phyloP scores from a whole-genome alignment of 2,888 invertebrate genomes.

The Chrysomela aeneicollis region DNA sequence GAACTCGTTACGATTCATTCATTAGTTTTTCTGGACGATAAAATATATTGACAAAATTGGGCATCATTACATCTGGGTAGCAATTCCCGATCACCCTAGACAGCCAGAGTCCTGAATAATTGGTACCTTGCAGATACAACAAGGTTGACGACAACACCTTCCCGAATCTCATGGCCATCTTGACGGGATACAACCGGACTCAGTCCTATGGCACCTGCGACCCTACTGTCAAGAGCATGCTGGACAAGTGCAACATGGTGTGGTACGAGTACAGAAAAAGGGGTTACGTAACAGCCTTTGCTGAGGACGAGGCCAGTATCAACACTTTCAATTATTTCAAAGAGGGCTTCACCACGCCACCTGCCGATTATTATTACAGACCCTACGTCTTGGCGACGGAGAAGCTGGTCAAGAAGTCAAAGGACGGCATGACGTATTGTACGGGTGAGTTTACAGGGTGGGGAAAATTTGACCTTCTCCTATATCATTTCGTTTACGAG shows the following conservation, averaged over 20 bases:
- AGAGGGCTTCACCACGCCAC: constrained; percentile 74
- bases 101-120: too few relatives aligned
- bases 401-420: constrained; percentile 62
- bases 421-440: constrained; percentile 67
- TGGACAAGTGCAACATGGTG: constrained; percentile 77
- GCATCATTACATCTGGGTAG: too few relatives aligned
- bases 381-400: constrained; percentile 77
- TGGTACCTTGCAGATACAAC: constrained; percentile 56
- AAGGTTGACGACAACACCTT: constrained; percentile 89
- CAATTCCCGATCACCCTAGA: too few relatives aligned
- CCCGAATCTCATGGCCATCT: constrained; percentile 85
- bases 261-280: constrained; percentile 78
- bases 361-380: constrained; percentile 82
- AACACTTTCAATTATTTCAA: constrained; percentile 79
- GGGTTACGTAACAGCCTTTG: constrained; percentile 80
- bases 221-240: constrained; percentile 63
- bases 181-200: constrained; percentile 62
- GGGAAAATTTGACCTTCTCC: too few relatives aligned
- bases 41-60: too few relatives aligned
- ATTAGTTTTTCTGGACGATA: too few relatives aligned
- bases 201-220: constrained; percentile 63
- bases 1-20: too few relatives aligned
- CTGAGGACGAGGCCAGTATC: constrained; percentile 76
- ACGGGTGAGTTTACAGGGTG: constrained; percentile 46
- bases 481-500: too few relatives aligned